These are phyloP conservation scores for Hippocampus abdominalis DNA, from an alignment of 2,113 vertebrate species.

Conservation along the genomic window DNA sequence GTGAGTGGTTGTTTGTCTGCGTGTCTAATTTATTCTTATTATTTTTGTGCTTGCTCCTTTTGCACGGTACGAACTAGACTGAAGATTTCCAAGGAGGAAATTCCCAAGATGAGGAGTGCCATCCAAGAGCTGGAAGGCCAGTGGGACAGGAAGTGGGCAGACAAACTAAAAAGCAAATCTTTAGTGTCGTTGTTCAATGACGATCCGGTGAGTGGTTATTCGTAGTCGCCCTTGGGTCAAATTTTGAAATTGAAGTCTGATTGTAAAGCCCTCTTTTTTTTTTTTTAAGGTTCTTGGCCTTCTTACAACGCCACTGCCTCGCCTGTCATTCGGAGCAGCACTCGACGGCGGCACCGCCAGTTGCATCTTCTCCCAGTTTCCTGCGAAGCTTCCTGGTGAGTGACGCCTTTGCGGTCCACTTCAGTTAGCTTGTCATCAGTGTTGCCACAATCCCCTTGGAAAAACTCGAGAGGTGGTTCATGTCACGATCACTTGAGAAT, in stretches of 20 bases:
- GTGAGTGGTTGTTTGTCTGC: no score
- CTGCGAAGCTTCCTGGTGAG: constrained; percentile 73
- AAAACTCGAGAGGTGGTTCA: no score
- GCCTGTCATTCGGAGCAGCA: constrained; percentile 67
- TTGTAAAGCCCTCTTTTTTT: no score
- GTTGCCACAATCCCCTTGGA: not conserved
- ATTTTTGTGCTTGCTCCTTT: no score
- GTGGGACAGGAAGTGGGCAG: constrained; percentile 81
- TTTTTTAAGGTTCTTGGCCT: constrained; percentile 69
- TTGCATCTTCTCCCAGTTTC: constrained; percentile 58
- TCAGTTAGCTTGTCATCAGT: not conserved
- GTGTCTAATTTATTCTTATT: no score
- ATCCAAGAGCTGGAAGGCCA: constrained; percentile 62
- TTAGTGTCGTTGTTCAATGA: constrained; percentile 62
- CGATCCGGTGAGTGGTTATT: constrained; percentile 74
- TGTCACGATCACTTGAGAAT: no score
- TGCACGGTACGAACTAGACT: constrained; percentile 49
- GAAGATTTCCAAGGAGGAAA: constrained; percentile 60
- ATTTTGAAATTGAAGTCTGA: not conserved
- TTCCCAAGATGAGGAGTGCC: constrained; percentile 43
- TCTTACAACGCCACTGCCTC: constrained; percentile 63
- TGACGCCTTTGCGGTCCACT: not conserved
- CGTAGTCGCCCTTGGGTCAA: not conserved
- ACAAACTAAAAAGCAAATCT: constrained; percentile 59
- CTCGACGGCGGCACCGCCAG: constrained; percentile 63